Conservation (phyloP, 2,113 vertebrate species). For the mouse (Mus musculus) region DNA sequence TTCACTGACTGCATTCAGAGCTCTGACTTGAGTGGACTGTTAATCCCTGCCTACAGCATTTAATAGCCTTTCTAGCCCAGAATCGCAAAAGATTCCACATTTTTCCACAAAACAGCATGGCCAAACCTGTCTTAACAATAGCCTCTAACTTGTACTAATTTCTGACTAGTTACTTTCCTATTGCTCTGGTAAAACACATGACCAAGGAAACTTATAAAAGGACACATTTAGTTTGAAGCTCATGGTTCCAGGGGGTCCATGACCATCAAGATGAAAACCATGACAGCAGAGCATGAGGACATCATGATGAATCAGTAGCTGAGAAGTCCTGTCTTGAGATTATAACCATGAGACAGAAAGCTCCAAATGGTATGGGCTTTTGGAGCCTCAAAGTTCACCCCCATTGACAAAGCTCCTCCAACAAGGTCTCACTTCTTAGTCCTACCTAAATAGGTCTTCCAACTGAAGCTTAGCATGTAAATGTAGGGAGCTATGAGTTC, state of each 20-base stretch:
- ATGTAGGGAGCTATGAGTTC: too few species aligned
- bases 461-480: background rate
- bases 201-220: background rate
- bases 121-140: too few species aligned
- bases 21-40: background rate
- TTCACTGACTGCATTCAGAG: too few species aligned
- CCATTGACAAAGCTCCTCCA: background rate
- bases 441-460: too few species aligned
- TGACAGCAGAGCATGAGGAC: background rate
- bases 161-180: background rate
- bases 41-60: background rate
- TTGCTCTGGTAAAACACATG: background rate
- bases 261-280: background rate
- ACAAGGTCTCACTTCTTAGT: background rate
- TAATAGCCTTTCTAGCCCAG: background rate
- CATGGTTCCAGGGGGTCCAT: background rate
- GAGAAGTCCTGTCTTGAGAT: background rate
- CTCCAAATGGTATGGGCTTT: background rate
- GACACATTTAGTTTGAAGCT: background rate
- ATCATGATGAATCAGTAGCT: background rate
- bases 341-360: background rate
- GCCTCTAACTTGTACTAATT: background rate
- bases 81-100: background rate
- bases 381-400: background rate
- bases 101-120: background rate